A percentile compares a stretch with the other conserved stretches of the same genome.
These are phyloP conservation scores for Dasyurus viverrinus DNA, from an alignment of 2,113 vertebrate genomes.

Conservation along the genomic window DNA sequence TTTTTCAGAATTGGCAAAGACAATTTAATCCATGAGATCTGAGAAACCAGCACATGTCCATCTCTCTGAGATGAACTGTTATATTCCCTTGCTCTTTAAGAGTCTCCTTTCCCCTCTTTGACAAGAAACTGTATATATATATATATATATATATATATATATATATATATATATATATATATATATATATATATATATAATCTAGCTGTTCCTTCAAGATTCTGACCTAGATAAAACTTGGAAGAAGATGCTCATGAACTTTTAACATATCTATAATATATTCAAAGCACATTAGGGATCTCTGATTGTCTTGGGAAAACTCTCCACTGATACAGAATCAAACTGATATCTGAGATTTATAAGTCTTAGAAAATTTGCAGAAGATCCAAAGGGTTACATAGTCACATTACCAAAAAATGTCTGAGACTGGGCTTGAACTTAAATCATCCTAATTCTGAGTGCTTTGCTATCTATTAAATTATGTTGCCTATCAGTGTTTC, in stretches of 20 bases:
- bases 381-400: not conserved
- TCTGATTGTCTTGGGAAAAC: not conserved
- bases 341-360: not conserved
- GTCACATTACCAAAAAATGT: not conserved
- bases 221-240: not conserved
- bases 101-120: not conserved
- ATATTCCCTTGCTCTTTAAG: constrained; percentile 3
- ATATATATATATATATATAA: not conserved
- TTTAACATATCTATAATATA: not conserved
- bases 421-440: not conserved
- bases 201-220: not conserved
- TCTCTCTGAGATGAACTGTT: constrained; percentile 17
- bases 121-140: not conserved
- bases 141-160: too few species aligned
- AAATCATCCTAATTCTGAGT: not conserved
- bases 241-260: not conserved
- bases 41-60: constrained; percentile 15
- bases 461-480: not conserved
- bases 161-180: too few species aligned
- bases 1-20: constrained; percentile 49
- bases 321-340: not conserved
- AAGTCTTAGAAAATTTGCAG: not conserved
- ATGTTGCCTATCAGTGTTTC: not conserved
- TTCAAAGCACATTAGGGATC: not conserved
- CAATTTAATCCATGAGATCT: constrained; percentile 11